phyloP scores from a whole-genome alignment of 2,888 invertebrate genomes.

The Apamea sordens region DNA sequence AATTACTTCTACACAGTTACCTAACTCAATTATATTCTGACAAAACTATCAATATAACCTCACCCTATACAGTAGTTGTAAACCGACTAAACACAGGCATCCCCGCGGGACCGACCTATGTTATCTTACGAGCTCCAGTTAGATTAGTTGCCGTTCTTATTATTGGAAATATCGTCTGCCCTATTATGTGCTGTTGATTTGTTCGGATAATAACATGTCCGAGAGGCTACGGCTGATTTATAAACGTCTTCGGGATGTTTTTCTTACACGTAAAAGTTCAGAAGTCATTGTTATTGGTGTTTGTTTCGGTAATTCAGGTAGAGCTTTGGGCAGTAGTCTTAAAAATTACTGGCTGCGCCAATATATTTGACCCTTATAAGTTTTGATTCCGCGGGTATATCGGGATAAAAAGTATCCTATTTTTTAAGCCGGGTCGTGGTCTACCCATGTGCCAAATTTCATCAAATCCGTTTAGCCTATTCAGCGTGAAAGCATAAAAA shows the following conservation, averaged over 20 bases:
- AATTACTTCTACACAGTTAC: constrained; percentile 1
- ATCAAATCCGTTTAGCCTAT: background rate
- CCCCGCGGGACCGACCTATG: constrained; percentile 80
- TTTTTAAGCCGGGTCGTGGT: background rate
- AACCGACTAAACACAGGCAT: constrained; percentile 78
- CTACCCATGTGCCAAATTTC: background rate
- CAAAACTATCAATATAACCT: constrained; percentile 39
- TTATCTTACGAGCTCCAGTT: constrained; percentile 87
- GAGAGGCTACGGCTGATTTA: constrained; percentile 51
- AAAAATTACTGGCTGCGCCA: background rate
- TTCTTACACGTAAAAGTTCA: constrained; percentile 18
- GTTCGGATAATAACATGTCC: constrained; percentile 63
- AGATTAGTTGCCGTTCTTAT: constrained; percentile 88
- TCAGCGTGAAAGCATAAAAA: background rate
- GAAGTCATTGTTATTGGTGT: constrained; percentile 37
- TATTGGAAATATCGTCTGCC: constrained; percentile 74
- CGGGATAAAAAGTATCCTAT: background rate
- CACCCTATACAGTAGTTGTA: constrained; percentile 68
- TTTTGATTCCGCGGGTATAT: background rate
- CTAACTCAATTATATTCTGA: background rate
- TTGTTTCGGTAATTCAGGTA: background rate
- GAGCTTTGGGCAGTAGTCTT: background rate
- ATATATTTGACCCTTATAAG: too few relatives aligned
- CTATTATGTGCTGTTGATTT: constrained; percentile 73
- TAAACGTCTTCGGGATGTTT: constrained; percentile 41